Conservation (phyloP, 2,113 vertebrate genomes). For the Notarius lentiginosus region DNA sequence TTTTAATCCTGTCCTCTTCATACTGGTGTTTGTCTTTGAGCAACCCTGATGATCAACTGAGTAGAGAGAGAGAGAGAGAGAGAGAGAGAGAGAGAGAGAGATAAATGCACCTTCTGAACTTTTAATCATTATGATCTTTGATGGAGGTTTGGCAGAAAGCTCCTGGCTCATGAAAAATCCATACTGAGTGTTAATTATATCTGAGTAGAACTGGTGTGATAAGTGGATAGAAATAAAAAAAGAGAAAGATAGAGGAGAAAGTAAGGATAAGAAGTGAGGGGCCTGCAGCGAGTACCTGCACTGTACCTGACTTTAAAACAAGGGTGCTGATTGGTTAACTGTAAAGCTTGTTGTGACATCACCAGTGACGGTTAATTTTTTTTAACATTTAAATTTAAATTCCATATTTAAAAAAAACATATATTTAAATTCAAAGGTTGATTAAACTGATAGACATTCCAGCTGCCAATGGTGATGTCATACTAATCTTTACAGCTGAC, state of each 20-base stretch:
- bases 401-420: too few species aligned
- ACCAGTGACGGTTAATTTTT: too few species aligned
- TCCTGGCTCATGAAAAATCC: background rate
- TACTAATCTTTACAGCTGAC: too few species aligned
- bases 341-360: background rate
- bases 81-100: background rate
- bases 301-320: too few species aligned
- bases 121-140: background rate
- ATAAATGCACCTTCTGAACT: background rate
- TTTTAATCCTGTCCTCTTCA: background rate
- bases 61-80: background rate
- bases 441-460: too few species aligned
- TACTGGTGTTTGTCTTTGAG: background rate
- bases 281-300: background rate
- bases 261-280: background rate
- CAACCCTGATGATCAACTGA: background rate
- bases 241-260: background rate
- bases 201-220: background rate
- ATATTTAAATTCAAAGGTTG: too few species aligned
- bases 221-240: background rate
- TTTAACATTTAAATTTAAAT: too few species aligned
- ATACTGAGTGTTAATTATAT: background rate
- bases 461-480: background rate
- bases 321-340: too few species aligned
- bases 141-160: background rate